Percentiles rank a stretch among this genome's conserved stretches.
Evolutionary conservation across 2,888 invertebrate species (phyloP).

Genomic region (Eubasilissa splendida): DNA sequence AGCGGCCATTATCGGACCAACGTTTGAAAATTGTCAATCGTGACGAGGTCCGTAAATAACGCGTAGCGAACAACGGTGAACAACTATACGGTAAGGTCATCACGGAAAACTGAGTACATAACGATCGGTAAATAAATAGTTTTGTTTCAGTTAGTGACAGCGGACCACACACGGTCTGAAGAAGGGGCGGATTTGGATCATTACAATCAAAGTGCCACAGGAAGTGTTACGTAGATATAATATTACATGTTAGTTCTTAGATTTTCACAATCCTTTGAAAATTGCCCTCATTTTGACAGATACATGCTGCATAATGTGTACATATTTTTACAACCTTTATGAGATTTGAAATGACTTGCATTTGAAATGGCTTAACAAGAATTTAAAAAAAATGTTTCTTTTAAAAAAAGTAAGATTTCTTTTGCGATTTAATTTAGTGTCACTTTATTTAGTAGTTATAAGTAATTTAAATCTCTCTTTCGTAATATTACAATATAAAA

Average conservation of each 20-base stretch:
- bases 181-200: slow-evolving; percentile 17
- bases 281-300: too few relatives aligned
- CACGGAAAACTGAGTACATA: slow-evolving; percentile 24
- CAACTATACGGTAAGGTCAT: background rate
- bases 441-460: too few relatives aligned
- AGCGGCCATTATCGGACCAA: background rate
- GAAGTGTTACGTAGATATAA: background rate
- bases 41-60: slow-evolving; percentile 33
- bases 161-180: slow-evolving; percentile 55
- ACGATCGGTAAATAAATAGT: slow-evolving; percentile 33
- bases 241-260: background rate
- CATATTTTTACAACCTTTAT: too few relatives aligned
- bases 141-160: slow-evolving; percentile 52
- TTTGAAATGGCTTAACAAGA: too few relatives aligned
- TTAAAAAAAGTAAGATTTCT: too few relatives aligned
- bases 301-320: too few relatives aligned
- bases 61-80: slow-evolving; percentile 28
- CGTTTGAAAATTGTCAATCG: slow-evolving; percentile 17
- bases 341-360: too few relatives aligned
- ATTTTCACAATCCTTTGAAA: slow-evolving; percentile 42
- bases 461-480: too few relatives aligned
- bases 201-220: background rate
- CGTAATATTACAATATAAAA: too few relatives aligned
- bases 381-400: too few relatives aligned
- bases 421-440: too few relatives aligned